phyloP scores from a whole-genome alignment of 2,113 vertebrate species.

The Hirundichthys speculiger region DNA sequence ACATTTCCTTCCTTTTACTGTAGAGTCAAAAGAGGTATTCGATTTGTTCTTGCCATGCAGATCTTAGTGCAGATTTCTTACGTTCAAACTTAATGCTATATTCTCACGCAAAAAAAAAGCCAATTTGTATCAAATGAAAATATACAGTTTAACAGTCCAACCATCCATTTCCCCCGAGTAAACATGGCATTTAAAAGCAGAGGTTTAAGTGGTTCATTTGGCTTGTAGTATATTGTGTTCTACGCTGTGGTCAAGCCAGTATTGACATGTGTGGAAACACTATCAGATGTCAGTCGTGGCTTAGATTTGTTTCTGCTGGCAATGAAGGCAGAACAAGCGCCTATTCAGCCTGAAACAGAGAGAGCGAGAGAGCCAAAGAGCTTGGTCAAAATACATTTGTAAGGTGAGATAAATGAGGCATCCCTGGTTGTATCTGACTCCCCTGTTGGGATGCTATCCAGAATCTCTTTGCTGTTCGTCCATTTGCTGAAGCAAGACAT shows the following conservation, averaged over 20 bases:
- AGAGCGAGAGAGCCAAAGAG: conserved; percentile 7
- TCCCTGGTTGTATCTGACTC: conserved; percentile 37
- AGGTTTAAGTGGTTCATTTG: not conserved
- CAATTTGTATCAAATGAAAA: no score
- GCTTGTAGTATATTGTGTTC: conserved; percentile 1
- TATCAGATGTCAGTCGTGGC: conserved; percentile 40
- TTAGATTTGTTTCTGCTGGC: conserved; percentile 16
- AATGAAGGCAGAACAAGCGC: not conserved
- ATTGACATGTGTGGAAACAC: conserved; percentile 45
- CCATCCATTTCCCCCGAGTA: not conserved
- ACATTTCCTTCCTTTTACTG: not conserved
- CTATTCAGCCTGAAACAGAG: not conserved
- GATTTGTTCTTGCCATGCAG: no score
- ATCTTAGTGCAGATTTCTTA: no score
- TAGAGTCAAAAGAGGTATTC: no score
- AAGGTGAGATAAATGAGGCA: conserved; percentile 45
- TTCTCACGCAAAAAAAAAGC: no score
- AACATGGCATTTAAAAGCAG: not conserved
- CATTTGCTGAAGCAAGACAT: conserved; percentile 49
- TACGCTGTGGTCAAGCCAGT: conserved; percentile 21
- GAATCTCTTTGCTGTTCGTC: conserved; percentile 45
- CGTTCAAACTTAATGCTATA: no score
- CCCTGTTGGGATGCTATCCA: conserved; percentile 59
- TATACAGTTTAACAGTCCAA: no score
- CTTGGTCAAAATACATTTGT: conserved; percentile 42